Evolutionary conservation across 1,140 invertebrate genomes (phyloP).

Genomic region (Nomia melanderi): DNA sequence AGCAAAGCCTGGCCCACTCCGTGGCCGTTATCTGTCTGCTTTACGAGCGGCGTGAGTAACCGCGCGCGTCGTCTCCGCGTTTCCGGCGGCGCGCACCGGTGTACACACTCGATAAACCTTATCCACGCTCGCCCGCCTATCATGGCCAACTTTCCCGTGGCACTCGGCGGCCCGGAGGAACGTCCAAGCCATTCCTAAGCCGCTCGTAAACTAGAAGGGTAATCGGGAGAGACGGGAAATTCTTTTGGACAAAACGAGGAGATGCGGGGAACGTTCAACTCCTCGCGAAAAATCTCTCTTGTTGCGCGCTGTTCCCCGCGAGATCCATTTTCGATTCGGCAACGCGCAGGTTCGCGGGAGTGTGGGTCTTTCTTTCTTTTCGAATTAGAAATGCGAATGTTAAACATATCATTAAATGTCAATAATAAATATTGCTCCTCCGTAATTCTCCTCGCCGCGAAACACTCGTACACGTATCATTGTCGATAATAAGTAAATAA

Average conservation of each 20-base stretch:
- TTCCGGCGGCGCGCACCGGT: not conserved
- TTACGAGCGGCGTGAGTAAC: slow-evolving; percentile 49
- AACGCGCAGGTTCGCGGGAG: no score
- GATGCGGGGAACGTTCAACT: slow-evolving; percentile 5
- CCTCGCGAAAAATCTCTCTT: not conserved
- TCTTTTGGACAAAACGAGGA: not conserved
- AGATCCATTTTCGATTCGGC: no score
- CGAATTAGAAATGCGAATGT: no score
- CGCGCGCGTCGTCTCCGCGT: slow-evolving; percentile 1
- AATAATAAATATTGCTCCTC: no score
- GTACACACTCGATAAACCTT: slow-evolving; percentile 36
- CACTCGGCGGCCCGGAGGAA: not conserved
- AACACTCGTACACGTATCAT: no score
- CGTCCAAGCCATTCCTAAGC: slow-evolving; percentile 17
- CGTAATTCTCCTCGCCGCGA: no score
- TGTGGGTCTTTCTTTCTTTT: no score
- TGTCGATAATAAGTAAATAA: no score
- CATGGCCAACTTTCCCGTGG: not conserved
- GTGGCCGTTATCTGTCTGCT: slow-evolving; percentile 49
- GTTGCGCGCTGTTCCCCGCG: not conserved
- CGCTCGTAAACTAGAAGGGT: slow-evolving; percentile 63
- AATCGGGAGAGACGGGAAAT: slow-evolving; percentile 31
- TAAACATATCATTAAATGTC: no score
- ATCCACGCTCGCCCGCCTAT: slow-evolving; percentile 20
- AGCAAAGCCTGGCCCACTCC: slow-evolving; percentile 13